These are phyloP conservation scores for Ciconia nigra DNA, from an alignment of 2,797 vertebrate genomes.

Conservation along the genomic window DNA sequence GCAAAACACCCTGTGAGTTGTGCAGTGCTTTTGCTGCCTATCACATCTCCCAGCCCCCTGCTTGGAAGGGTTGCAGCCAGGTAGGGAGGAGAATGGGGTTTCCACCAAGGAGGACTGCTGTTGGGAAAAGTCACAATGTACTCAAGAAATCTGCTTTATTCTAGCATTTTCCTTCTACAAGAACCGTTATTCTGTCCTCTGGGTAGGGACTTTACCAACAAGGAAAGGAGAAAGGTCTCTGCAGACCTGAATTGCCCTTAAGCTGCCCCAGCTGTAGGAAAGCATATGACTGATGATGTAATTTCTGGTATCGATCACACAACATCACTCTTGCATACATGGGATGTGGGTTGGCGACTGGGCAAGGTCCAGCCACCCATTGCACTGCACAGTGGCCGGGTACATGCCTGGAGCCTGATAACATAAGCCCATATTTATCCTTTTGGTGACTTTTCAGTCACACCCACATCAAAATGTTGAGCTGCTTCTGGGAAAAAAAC, in stretches of 20 bases:
- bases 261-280: not conserved
- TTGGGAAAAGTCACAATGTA: not conserved
- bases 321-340: rapidly evolving
- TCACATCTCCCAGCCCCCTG: not conserved
- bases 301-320: not conserved
- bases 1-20: not conserved
- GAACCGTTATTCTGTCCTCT: not conserved
- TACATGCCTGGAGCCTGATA: not conserved
- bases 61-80: not conserved
- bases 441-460: not conserved
- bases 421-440: not conserved
- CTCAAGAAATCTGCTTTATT: not conserved
- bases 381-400: no score
- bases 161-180: not conserved
- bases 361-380: not conserved
- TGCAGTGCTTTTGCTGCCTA: not conserved
- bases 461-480: not conserved
- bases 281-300: not conserved
- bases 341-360: not conserved
- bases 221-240: not conserved
- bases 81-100: not conserved
- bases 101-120: rapidly evolving
- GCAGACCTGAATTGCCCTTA: not conserved
- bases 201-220: not conserved
- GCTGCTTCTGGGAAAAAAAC: not conserved